Conservation (phyloP, 2,113 vertebrate genomes). For the Lophotis ruficrista region DNA sequence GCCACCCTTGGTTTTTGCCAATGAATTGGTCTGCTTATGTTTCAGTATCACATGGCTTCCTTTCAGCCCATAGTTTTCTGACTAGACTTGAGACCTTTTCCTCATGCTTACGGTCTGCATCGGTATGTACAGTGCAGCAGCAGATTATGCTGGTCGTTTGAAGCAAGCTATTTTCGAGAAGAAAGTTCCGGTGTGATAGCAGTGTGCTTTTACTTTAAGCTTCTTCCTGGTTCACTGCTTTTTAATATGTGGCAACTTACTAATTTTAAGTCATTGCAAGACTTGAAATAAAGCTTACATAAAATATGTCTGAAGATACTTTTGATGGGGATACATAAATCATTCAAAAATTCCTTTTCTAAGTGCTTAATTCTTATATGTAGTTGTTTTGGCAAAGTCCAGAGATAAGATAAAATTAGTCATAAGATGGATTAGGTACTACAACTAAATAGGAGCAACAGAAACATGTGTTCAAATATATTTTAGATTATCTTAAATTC, state of each 20-base stretch:
- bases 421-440: background rate
- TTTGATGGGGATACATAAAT: background rate
- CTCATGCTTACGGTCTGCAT: background rate
- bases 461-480: background rate
- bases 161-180: background rate
- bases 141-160: background rate
- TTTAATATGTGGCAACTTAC: background rate
- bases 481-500: background rate
- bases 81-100: background rate
- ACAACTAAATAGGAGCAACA: background rate
- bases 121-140: background rate
- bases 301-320: background rate
- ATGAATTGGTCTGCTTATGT: background rate
- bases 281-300: background rate
- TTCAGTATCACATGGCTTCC: constrained; percentile 5
- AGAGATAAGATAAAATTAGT: background rate
- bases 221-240: background rate
- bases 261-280: background rate
- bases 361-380: background rate
- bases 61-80: background rate
- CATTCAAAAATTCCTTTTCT: background rate
- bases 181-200: background rate
- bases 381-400: constrained; percentile 18
- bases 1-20: constrained; percentile 33
- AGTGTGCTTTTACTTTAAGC: background rate